A percentile compares a stretch with the other conserved stretches of the same genome.
phyloP scores from a whole-genome alignment of 2,888 invertebrate genomes.

The Chorisops tibialis region DNA sequence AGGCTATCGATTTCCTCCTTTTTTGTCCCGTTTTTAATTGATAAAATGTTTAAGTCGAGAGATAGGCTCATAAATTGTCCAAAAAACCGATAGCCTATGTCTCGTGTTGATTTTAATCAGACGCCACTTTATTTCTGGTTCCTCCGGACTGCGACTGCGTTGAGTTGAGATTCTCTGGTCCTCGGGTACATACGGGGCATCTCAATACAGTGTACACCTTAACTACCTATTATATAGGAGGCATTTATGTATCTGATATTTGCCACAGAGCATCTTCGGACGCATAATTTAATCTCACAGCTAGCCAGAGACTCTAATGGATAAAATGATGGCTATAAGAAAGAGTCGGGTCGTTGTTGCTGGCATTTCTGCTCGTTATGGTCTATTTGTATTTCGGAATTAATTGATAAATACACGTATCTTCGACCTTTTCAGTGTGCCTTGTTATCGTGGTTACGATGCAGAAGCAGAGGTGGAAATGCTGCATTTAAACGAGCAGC shows the following conservation, averaged over 20 bases:
- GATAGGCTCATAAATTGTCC: slow-evolving; percentile 24
- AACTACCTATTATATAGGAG: slow-evolving; percentile 14
- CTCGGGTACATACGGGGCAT: background rate
- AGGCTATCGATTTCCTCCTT: slow-evolving; percentile 14
- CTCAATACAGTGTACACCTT: no score
- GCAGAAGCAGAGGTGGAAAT: slow-evolving; percentile 25
- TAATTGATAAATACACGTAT: slow-evolving; percentile 17
- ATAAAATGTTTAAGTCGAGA: slow-evolving; percentile 18
- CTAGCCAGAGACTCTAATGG: slow-evolving; percentile 17
- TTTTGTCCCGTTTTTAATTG: slow-evolving; percentile 24
- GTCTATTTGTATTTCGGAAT: background rate
- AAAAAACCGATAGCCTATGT: slow-evolving; percentile 16
- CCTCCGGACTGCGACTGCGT: background rate
- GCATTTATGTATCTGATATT: slow-evolving; percentile 12
- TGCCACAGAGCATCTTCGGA: slow-evolving; percentile 9
- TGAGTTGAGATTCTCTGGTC: background rate
- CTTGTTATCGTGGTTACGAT: slow-evolving; percentile 8
- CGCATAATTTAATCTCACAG: slow-evolving; percentile 21
- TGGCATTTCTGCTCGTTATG: slow-evolving; percentile 7
- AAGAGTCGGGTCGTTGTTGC: background rate
- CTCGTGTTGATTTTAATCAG: slow-evolving; percentile 28
- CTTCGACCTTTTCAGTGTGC: slow-evolving; percentile 20
- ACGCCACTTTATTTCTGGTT: slow-evolving; percentile 23
- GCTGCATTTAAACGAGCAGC: slow-evolving; percentile 24
- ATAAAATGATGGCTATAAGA: background rate